Conservation (phyloP, 2,113 vertebrate species). For the Sinocyclocheilus rhinocerous region DNA sequence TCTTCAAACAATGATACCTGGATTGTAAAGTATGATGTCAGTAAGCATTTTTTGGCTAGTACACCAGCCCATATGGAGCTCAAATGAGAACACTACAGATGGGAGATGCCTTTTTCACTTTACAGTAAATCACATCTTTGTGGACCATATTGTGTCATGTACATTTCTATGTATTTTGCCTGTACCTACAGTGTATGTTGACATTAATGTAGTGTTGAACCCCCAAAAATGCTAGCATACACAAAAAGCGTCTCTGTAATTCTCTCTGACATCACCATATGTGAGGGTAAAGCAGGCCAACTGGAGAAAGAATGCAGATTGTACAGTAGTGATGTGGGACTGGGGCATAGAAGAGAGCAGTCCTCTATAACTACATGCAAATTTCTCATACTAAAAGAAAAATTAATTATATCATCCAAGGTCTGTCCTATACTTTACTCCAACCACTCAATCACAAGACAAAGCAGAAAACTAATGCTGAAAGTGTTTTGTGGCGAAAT, state of each 20-base stretch:
- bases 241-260: not conserved
- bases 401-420: not conserved
- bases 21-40: not conserved
- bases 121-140: slow-evolving; percentile 3
- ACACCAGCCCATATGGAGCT: slow-evolving; percentile 49
- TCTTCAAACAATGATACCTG: not conserved
- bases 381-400: not conserved
- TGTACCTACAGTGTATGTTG: not conserved
- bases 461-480: not conserved
- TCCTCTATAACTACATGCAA: not conserved
- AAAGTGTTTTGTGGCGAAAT: not conserved
- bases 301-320: slow-evolving; percentile 17
- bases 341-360: not conserved
- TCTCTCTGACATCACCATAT: slow-evolving; percentile 14
- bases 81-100: slow-evolving; percentile 45
- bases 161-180: not conserved
- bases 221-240: not conserved
- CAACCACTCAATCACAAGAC: slow-evolving; percentile 2
- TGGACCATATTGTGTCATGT: not conserved
- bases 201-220: not conserved
- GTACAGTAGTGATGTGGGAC: not conserved
- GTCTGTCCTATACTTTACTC: not conserved
- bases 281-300: not conserved
- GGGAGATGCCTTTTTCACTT: slow-evolving; percentile 41
- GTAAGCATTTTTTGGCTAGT: slow-evolving; percentile 31